These are phyloP conservation scores for Blastobasis adustella DNA, from an alignment of 2,888 invertebrate species.

Conservation along the genomic window DNA sequence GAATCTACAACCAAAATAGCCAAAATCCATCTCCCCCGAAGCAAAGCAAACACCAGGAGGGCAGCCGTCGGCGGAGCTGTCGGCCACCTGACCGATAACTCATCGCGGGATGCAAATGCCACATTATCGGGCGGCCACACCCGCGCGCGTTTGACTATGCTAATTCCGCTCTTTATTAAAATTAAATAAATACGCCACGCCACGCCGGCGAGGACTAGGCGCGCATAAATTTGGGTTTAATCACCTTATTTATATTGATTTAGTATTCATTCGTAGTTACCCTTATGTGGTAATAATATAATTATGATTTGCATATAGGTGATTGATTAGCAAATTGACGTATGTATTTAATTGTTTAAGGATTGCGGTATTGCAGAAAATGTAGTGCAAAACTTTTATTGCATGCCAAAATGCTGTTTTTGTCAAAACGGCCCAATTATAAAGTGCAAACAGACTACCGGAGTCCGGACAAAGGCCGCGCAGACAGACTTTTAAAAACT, in stretches of 20 bases:
- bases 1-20: too few species aligned
- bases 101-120: slow-evolving; percentile 53
- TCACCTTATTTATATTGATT: slow-evolving; percentile 35
- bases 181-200: slow-evolving; percentile 56
- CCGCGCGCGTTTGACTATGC: slow-evolving; percentile 50
- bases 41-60: slow-evolving; percentile 7
- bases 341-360: too few species aligned
- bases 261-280: neutral
- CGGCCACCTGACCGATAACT: slow-evolving; percentile 53
- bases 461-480: too few species aligned
- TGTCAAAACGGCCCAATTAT: too few species aligned
- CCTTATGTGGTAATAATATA: neutral
- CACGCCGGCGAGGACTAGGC: slow-evolving; percentile 20
- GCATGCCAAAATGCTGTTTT: too few species aligned
- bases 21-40: too few species aligned
- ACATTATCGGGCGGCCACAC: slow-evolving; percentile 57
- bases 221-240: slow-evolving; percentile 13
- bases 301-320: neutral
- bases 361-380: too few species aligned
- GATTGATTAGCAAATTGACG: too few species aligned
- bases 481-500: too few species aligned
- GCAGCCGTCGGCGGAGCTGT: slow-evolving; percentile 16
- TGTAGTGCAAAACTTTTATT: too few species aligned
- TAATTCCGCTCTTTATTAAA: slow-evolving; percentile 63
- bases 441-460: too few species aligned